Conservation (phyloP, 2,113 vertebrate species). For the Gambusia affinis region DNA sequence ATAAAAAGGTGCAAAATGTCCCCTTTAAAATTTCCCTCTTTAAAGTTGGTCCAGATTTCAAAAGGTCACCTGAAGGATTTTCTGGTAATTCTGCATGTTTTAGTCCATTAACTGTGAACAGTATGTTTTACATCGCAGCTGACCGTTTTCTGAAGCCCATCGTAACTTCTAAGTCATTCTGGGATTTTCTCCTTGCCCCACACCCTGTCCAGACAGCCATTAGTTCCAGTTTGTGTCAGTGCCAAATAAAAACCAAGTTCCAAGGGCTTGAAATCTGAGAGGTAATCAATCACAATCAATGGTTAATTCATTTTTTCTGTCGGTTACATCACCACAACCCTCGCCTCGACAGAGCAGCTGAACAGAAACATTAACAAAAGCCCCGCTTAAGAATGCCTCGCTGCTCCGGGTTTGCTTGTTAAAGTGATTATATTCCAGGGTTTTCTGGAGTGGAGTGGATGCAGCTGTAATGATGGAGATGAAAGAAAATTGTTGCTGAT, state of each 20-base stretch:
- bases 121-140: constrained; percentile 23
- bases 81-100: constrained; percentile 34
- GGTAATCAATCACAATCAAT: constrained; percentile 42
- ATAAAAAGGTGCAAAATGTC: too few species aligned
- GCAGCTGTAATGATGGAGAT: constrained; percentile 4
- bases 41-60: constrained; percentile 12
- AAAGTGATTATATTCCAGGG: constrained; percentile 9
- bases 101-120: constrained; percentile 22
- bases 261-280: constrained; percentile 19
- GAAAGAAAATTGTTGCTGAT: background rate
- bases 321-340: constrained; percentile 5
- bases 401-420: background rate
- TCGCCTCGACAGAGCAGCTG: constrained; percentile 5
- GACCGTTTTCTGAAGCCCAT: constrained; percentile 20
- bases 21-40: constrained; percentile 5
- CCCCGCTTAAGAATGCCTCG: constrained; percentile 6
- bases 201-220: constrained; percentile 16
- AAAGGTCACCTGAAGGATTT: constrained; percentile 13
- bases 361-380: constrained; percentile 9
- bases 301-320: constrained; percentile 13
- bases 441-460: constrained; percentile 4
- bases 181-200: constrained; percentile 8
- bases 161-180: constrained; percentile 15
- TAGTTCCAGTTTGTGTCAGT: constrained; percentile 31
- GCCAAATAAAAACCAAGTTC: constrained; percentile 18